Percentiles rank a stretch among this genome's conserved stretches.
Conservation (phyloP, 1,140 invertebrate genomes). For the Conopomorpha cramerella region DNA sequence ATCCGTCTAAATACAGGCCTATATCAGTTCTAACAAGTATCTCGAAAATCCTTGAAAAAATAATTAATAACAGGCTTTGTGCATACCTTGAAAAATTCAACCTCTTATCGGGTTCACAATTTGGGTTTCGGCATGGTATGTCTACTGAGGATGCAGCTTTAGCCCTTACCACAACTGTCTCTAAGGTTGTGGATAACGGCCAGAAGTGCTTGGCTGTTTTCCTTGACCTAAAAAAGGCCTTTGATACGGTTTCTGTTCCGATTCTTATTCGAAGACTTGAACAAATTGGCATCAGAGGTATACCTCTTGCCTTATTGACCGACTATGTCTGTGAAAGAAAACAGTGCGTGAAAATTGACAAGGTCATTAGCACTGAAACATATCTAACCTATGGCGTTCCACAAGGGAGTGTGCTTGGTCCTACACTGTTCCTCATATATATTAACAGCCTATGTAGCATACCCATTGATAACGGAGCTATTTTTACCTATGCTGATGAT, state of each 20-base stretch:
- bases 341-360: constrained; percentile 1
- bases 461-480: background rate
- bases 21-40: constrained; percentile 1
- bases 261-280: constrained; percentile 3
- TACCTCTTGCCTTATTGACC: background rate
- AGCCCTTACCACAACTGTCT: background rate
- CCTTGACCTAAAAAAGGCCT: constrained; percentile 2
- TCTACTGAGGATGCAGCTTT: background rate
- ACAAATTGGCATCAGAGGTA: constrained; percentile 1
- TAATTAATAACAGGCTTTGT: background rate
- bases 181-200: background rate
- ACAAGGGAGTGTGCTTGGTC: constrained; percentile 2
- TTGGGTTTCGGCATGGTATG: background rate
- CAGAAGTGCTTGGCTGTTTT: constrained; percentile 1
- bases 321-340: background rate
- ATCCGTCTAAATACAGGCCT: background rate
- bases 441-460: constrained; percentile 1
- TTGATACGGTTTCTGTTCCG: constrained; percentile 1
- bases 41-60: constrained; percentile 3
- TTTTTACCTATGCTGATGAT: constrained; percentile 4
- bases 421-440: constrained; percentile 2
- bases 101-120: background rate
- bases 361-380: background rate
- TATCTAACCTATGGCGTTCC: constrained; percentile 2
- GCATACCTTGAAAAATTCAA: constrained; percentile 1